Evolutionary conservation across 2,888 invertebrate species (phyloP).

Genomic region (Caenorhabditis zanzibari): DNA sequence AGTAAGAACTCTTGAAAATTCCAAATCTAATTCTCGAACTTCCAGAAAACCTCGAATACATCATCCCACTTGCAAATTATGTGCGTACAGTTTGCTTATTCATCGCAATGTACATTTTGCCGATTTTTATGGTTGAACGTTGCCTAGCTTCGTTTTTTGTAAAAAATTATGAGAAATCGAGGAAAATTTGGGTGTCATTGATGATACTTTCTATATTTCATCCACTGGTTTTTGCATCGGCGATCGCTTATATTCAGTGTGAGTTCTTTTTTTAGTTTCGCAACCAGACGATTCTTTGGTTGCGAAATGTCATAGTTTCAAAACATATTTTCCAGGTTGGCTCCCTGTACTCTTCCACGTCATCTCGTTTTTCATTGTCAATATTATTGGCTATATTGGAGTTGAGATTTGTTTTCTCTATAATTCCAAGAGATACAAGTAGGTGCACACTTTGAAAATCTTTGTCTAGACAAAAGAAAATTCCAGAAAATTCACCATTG

Average conservation of each 20-base stretch:
- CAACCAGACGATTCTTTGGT: no score
- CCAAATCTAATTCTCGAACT: neutral
- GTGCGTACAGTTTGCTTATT: constrained; percentile 53
- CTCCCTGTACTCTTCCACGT: constrained; percentile 41
- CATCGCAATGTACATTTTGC: constrained; percentile 59
- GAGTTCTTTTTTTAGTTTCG: no score
- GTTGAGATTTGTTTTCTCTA: constrained; percentile 39
- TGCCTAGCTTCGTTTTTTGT: constrained; percentile 57
- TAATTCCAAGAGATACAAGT: constrained; percentile 50
- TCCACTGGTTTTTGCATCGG: constrained; percentile 47
- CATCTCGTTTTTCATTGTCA: constrained; percentile 44
- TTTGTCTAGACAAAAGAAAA: neutral
- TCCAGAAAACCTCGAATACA: constrained; percentile 36
- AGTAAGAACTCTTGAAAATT: constrained; percentile 10
- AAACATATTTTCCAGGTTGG: constrained; percentile 28
- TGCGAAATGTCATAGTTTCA: no score
- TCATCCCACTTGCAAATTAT: constrained; percentile 40
- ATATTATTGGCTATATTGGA: constrained; percentile 58
- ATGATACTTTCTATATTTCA: constrained; percentile 54
- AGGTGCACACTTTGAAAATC: neutral
- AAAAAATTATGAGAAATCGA: constrained; percentile 57
- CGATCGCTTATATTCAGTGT: constrained; percentile 57
- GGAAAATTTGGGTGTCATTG: constrained; percentile 52
- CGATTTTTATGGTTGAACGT: constrained; percentile 56
- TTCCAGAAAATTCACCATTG: constrained; percentile 31